Evolutionary conservation across 1,140 invertebrate genomes (phyloP).

Genomic region (Pseudachorutes palmiensis): DNA sequence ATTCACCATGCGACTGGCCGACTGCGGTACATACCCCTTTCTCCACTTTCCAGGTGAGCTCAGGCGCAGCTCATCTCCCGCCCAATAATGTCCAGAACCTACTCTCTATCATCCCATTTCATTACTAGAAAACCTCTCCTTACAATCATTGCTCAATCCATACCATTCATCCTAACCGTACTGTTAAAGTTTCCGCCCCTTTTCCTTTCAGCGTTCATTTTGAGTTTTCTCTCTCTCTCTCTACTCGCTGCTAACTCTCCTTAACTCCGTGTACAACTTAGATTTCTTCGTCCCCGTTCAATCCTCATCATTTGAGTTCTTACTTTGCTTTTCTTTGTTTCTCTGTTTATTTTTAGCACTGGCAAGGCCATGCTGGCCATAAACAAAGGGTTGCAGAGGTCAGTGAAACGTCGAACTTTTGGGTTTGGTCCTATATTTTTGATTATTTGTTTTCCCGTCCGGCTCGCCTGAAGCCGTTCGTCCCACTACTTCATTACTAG

Average conservation of each 20-base stretch:
- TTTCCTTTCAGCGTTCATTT: neutral
- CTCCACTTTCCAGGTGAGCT: conserved; percentile 54
- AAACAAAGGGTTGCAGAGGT: conserved; percentile 81
- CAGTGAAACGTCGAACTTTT: conserved; percentile 47
- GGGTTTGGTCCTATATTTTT: conserved; percentile 33
- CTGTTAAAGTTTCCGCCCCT: too few species aligned
- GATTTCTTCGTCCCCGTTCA: too few species aligned
- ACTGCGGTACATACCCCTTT: conserved; percentile 74
- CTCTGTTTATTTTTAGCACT: conserved; percentile 57
- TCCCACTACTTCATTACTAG: too few species aligned
- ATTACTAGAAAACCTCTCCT: neutral
- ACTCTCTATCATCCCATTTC: neutral
- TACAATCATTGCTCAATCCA: too few species aligned
- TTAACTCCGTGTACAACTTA: too few species aligned
- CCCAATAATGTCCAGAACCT: conserved; percentile 4
- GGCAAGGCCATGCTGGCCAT: conserved; percentile 75
- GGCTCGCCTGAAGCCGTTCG: too few species aligned
- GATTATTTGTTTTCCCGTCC: conserved; percentile 25
- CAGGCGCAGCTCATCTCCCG: conserved; percentile 37
- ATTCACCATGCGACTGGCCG: conserved; percentile 86
- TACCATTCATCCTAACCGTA: too few species aligned
- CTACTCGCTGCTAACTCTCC: too few species aligned
- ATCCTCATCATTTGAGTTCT: conserved; percentile 32
- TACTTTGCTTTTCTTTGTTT: conserved; percentile 44
- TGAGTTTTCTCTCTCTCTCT: neutral